Conservation (phyloP, 2,113 vertebrate species). For the Tichodroma muraria region DNA sequence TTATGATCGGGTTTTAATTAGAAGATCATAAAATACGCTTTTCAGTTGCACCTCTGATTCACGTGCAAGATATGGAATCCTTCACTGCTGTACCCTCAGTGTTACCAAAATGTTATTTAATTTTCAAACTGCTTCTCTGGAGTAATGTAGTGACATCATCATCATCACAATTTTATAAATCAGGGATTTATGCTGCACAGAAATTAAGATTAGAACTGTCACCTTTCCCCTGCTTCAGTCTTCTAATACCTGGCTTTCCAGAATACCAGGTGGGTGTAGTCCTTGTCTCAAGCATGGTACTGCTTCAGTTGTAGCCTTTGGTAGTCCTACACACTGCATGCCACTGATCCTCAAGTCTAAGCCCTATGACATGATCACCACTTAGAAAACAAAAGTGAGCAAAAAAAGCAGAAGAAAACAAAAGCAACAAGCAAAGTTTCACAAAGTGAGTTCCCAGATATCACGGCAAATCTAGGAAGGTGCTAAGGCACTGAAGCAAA, state of each 20-base stretch:
- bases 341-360: background rate
- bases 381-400: background rate
- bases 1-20: background rate
- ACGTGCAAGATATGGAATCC: background rate
- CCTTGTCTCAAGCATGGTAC: background rate
- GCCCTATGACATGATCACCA: background rate
- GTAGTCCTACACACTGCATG: background rate
- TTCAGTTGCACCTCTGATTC: background rate
- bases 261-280: background rate
- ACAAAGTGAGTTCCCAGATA: background rate
- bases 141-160: background rate
- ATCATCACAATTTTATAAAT: background rate
- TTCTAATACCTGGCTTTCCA: background rate
- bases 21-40: background rate
- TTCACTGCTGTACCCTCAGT: background rate
- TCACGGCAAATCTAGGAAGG: background rate
- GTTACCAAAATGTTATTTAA: background rate
- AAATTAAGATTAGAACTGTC: background rate
- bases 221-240: background rate
- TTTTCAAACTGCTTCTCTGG: background rate
- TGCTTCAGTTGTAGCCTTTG: background rate
- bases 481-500: background rate
- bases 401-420: background rate
- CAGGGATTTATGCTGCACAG: background rate
- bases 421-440: background rate